phyloP scores from a whole-genome alignment of 2,888 invertebrate genomes.

The Cylloceria caligata region DNA sequence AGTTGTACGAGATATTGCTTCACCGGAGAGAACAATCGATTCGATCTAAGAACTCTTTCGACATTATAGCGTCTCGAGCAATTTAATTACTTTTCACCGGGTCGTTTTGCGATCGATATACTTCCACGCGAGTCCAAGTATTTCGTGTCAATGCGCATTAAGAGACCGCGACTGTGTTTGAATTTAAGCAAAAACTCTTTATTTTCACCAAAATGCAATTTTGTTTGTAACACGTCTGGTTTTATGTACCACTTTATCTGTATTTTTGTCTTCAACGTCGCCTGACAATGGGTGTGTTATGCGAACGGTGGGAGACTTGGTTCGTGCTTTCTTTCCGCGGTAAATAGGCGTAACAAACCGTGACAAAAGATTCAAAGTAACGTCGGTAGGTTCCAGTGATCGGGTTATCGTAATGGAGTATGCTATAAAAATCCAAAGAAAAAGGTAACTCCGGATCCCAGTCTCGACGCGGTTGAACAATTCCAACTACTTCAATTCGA shows the following conservation, averaged over 20 bases:
- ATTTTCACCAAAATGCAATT: not conserved
- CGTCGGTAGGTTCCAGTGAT: constrained; percentile 39
- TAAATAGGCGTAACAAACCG: constrained; percentile 50
- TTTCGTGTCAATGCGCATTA: not conserved
- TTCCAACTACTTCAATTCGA: constrained; percentile 30
- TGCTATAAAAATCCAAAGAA: constrained; percentile 30
- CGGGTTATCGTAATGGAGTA: constrained; percentile 37
- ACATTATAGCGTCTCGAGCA: constrained; percentile 22
- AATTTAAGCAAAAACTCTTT: not conserved
- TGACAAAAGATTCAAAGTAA: constrained; percentile 37
- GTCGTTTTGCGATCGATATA: not conserved
- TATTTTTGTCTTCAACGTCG: not conserved
- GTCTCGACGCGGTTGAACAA: constrained; percentile 35
- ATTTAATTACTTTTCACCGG: constrained; percentile 56
- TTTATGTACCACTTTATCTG: not conserved
- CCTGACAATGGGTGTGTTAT: constrained; percentile 26
- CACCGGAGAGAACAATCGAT: constrained; percentile 45
- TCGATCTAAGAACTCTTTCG: constrained; percentile 35
- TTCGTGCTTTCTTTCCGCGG: constrained; percentile 43
- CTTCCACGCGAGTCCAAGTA: constrained; percentile 4
- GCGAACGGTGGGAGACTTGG: constrained; percentile 2
- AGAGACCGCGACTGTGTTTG: no score
- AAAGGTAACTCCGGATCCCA: constrained; percentile 27
- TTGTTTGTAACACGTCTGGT: not conserved
- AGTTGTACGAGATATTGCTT: constrained; percentile 10